Percentiles rank a stretch among this genome's conserved stretches.
phyloP scores from a whole-genome alignment of 2,888 invertebrate genomes.

The Odontocerum albicorne region DNA sequence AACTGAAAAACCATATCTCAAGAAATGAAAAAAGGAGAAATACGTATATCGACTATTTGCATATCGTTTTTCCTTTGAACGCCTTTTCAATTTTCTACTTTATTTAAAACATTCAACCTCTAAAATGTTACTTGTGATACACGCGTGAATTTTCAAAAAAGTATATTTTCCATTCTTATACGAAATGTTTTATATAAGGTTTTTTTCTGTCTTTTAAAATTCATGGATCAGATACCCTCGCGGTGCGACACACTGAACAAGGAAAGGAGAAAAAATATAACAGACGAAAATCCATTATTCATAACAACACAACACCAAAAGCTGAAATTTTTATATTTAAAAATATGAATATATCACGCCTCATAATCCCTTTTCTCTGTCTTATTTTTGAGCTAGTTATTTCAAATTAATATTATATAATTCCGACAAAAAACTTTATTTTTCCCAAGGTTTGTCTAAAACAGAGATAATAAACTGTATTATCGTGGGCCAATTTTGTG shows the following conservation, averaged over 20 bases:
- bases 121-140: slow-evolving; percentile 7
- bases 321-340: slow-evolving; percentile 18
- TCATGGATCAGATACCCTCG: slow-evolving; percentile 19
- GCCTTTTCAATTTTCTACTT: slow-evolving; percentile 10
- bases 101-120: slow-evolving; percentile 3
- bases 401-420: neutral
- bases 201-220: slow-evolving; percentile 21
- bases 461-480: no score
- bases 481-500: no score
- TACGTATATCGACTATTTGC: no score
- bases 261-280: slow-evolving; percentile 8
- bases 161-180: slow-evolving; percentile 13
- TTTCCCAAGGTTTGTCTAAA: no score
- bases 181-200: slow-evolving; percentile 14
- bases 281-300: slow-evolving; percentile 24
- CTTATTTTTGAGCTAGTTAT: neutral
- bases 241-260: slow-evolving; percentile 6
- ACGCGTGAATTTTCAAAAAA: slow-evolving; percentile 18
- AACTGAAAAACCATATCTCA: no score
- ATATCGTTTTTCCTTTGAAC: no score
- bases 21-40: no score
- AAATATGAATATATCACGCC: slow-evolving; percentile 8
- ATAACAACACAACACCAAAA: slow-evolving; percentile 13
- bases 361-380: slow-evolving; percentile 7
- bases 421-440: no score